Conservation (phyloP, 2,888 invertebrate genomes). For the Tenthredo amoena region DNA sequence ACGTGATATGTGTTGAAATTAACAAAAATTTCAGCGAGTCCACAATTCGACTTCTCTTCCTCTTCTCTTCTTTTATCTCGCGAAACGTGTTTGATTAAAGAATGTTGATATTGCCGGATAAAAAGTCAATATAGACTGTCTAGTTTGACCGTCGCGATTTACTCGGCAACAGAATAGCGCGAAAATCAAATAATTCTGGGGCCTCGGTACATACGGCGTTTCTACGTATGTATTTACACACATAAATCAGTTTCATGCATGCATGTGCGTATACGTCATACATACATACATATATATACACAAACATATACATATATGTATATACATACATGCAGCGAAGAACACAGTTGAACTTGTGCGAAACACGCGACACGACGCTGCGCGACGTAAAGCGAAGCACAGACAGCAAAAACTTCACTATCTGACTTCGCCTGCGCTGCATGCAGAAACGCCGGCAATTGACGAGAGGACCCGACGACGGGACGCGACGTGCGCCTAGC, state of each 20-base stretch:
- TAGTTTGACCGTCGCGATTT: slow-evolving; percentile 10
- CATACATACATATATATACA: neutral
- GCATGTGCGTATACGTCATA: neutral
- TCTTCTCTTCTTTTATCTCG: neutral
- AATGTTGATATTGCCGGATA: neutral
- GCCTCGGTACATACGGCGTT: neutral
- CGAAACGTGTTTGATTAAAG: neutral
- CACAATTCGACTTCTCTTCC: neutral
- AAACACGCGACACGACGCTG: neutral
- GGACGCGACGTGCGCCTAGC: slow-evolving; percentile 64
- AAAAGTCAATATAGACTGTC: neutral
- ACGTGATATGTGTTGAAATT: no score
- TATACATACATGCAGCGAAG: neutral
- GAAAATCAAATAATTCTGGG: slow-evolving; percentile 33
- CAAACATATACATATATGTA: neutral
- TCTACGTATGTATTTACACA: neutral
- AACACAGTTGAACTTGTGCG: neutral
- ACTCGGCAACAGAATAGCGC: neutral
- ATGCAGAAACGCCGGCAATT: slow-evolving; percentile 58
- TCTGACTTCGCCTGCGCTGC: slow-evolving; percentile 1
- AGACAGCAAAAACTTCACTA: neutral
- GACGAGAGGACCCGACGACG: slow-evolving; percentile 57
- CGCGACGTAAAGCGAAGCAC: neutral
- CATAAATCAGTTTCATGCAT: neutral
- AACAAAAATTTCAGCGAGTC: neutral